Percentiles rank a stretch among this genome's conserved stretches.
Evolutionary conservation across 1,140 invertebrate genomes (phyloP).

Genomic region (Eriocheir sinensis): DNA sequence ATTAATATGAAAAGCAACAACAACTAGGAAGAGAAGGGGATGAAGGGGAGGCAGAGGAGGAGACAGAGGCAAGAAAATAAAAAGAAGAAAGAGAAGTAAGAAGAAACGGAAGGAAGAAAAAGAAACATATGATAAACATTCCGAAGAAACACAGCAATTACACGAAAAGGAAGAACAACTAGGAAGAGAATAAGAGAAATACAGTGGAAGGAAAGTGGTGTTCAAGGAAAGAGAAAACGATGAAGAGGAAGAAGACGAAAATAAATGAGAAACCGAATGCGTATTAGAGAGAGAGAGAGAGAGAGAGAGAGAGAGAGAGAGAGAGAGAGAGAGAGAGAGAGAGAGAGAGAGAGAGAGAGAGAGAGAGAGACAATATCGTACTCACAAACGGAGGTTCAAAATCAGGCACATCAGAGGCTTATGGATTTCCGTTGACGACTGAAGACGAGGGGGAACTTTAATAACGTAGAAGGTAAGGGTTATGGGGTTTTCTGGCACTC

Average conservation of each 20-base stretch:
- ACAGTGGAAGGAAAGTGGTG: no score
- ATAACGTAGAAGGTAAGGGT: background rate
- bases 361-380: background rate
- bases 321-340: background rate
- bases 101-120: no score
- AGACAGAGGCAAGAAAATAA: background rate
- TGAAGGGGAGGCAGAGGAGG: background rate
- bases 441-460: background rate
- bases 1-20: no score
- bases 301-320: background rate
- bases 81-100: background rate
- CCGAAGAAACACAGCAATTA: no score
- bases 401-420: background rate
- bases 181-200: no score
- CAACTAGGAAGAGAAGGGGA: background rate
- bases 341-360: conserved; percentile 22
- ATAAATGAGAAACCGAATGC: no score
- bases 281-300: background rate
- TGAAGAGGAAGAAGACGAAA: no score
- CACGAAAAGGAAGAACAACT: no score
- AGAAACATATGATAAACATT: no score
- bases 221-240: no score
- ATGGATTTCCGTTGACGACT: background rate
- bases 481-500: background rate
- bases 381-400: no score